Conservation (phyloP, 1,140 invertebrate genomes). For the Calephelis nemesis region DNA sequence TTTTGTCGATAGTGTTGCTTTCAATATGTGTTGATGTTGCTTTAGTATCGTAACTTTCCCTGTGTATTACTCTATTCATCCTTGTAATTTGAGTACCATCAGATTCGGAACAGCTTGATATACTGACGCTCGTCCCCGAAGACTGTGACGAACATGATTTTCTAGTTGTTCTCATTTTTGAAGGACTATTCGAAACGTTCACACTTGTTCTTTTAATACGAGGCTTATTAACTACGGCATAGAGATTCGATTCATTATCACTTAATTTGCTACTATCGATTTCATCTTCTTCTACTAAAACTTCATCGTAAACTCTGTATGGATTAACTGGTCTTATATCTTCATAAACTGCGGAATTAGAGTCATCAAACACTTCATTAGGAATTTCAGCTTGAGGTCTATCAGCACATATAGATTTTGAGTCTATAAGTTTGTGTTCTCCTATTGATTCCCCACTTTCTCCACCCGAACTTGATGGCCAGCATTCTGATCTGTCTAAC, state of each 20-base stretch:
- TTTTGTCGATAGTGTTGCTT: conserved; percentile 83
- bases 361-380: conserved; percentile 48
- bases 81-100: conserved; percentile 76
- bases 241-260: conserved; percentile 70
- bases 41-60: conserved; percentile 66
- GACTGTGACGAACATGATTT: conserved; percentile 72
- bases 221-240: conserved; percentile 76
- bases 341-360: conserved; percentile 54
- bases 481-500: conserved; percentile 83
- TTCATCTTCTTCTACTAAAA: conserved; percentile 71
- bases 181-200: conserved; percentile 78
- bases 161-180: conserved; percentile 62
- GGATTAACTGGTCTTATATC: conserved; percentile 53
- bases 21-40: conserved; percentile 80
- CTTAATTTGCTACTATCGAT: conserved; percentile 53
- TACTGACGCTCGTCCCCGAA: conserved; percentile 74
- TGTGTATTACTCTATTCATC: conserved; percentile 64
- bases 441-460: conserved; percentile 73
- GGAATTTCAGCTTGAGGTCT: conserved; percentile 65
- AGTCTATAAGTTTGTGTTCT: conserved; percentile 55
- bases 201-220: conserved; percentile 69
- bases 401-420: conserved; percentile 45
- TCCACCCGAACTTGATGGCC: conserved; percentile 78
- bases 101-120: conserved; percentile 78
- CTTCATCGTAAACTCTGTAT: conserved; percentile 67